Evolutionary conservation across 2,888 invertebrate genomes (phyloP).

Genomic region (Bursaphelenchus okinawaensis): DNA sequence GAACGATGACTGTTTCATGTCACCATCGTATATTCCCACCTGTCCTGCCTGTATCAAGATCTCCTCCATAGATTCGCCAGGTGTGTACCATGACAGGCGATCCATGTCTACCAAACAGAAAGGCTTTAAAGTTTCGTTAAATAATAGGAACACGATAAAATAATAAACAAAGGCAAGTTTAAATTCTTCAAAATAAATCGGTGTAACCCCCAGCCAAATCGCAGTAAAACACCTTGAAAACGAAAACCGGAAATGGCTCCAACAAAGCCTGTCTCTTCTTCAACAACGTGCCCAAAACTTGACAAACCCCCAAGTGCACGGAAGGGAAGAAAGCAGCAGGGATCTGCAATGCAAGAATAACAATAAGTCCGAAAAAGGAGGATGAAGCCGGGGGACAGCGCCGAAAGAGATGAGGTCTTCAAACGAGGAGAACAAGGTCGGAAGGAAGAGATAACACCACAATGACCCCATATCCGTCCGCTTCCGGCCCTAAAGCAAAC

Average conservation of each 20-base stretch:
- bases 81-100: conserved; percentile 52
- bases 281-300: not conserved
- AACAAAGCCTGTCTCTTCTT: not conserved
- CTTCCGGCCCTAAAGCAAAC: not conserved
- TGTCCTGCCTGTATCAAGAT: conserved; percentile 53
- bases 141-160: no score
- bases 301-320: not conserved
- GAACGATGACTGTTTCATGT: conserved; percentile 54
- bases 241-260: not conserved
- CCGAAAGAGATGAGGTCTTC: not conserved
- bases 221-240: no score
- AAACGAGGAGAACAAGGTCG: not conserved
- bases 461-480: not conserved
- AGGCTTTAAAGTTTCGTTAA: no score
- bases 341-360: not conserved
- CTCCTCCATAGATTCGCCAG: conserved; percentile 55
- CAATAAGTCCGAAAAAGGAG: not conserved
- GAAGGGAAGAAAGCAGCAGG: not conserved
- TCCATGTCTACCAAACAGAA: conserved; percentile 42
- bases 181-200: no score
- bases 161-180: no score
- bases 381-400: not conserved
- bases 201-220: no score
- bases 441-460: not conserved
- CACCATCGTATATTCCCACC: conserved; percentile 56